Evolutionary conservation across 2,113 vertebrate genomes (phyloP).

Genomic region (Orthonyx spaldingii): DNA sequence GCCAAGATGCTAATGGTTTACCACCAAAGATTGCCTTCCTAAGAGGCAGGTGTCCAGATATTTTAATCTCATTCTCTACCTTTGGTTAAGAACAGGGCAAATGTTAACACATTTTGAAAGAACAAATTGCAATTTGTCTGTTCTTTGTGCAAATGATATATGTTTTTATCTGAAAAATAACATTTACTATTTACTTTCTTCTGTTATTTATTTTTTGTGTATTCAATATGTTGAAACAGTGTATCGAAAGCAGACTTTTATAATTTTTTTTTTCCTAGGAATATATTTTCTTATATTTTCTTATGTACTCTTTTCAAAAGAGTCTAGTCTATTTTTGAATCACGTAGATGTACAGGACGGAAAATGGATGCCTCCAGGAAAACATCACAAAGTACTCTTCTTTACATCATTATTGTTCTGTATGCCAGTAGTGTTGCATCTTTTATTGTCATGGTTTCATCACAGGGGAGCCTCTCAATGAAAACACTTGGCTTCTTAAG

Average conservation of each 20-base stretch:
- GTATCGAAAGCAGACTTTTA: background rate
- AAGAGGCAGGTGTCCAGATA: background rate
- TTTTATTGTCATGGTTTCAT: background rate
- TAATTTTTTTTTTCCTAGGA: background rate
- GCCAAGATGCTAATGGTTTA: background rate
- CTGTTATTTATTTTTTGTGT: background rate
- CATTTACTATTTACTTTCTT: background rate
- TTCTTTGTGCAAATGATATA: background rate
- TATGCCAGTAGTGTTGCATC: background rate
- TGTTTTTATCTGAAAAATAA: background rate
- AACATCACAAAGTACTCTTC: background rate
- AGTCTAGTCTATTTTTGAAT: background rate
- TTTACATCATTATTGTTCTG: background rate
- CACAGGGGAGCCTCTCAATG: background rate
- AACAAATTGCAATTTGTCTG: background rate
- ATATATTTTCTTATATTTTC: background rate
- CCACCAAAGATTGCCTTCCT: background rate
- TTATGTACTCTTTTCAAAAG: background rate
- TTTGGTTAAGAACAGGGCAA: background rate
- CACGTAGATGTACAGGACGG: background rate
- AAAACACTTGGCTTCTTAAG: background rate
- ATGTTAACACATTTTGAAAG: background rate
- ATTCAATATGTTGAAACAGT: background rate
- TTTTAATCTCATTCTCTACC: background rate
- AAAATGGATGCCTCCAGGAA: background rate